Conservation (phyloP, 1,140 invertebrate genomes). For the Campoletis sonorensis region DNA sequence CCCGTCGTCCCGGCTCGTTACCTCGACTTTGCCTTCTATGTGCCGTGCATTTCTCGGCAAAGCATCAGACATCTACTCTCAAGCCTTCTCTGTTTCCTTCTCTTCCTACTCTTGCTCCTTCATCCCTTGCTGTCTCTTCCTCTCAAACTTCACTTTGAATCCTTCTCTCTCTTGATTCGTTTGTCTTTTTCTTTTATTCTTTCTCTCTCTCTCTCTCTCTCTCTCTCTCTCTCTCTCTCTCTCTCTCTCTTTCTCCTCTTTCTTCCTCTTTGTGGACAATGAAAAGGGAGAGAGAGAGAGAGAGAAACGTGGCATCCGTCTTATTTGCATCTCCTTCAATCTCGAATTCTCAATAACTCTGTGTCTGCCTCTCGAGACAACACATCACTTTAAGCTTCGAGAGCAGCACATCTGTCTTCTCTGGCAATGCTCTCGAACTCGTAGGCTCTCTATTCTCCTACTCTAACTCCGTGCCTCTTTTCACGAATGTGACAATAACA, state of each 20-base stretch:
- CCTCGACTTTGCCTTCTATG: slow-evolving; percentile 6
- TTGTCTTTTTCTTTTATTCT: no score
- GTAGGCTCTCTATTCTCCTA: neutral
- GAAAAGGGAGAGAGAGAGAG: neutral
- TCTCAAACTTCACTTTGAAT: no score
- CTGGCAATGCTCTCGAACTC: neutral
- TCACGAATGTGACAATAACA: neutral
- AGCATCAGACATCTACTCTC: neutral
- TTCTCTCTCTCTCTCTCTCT: no score
- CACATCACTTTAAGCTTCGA: slow-evolving; percentile 7
- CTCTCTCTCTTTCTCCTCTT: no score
- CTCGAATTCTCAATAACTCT: neutral
- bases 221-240: neutral
- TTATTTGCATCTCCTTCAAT: slow-evolving; percentile 22
- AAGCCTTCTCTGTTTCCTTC: no score
- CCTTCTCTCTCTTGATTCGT: no score
- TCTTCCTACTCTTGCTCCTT: no score
- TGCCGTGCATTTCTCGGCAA: neutral
- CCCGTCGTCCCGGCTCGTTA: slow-evolving; percentile 27
- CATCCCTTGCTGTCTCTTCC: neutral
- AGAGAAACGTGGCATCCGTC: neutral
- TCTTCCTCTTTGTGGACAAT: neutral
- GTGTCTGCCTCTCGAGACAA: slow-evolving; percentile 28
- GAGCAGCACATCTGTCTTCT: neutral
- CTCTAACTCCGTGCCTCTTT: neutral